A percentile compares a stretch with the other conserved stretches of the same genome.
Conservation (phyloP, 2,113 vertebrate species). For the Micronycteris hirsuta region DNA sequence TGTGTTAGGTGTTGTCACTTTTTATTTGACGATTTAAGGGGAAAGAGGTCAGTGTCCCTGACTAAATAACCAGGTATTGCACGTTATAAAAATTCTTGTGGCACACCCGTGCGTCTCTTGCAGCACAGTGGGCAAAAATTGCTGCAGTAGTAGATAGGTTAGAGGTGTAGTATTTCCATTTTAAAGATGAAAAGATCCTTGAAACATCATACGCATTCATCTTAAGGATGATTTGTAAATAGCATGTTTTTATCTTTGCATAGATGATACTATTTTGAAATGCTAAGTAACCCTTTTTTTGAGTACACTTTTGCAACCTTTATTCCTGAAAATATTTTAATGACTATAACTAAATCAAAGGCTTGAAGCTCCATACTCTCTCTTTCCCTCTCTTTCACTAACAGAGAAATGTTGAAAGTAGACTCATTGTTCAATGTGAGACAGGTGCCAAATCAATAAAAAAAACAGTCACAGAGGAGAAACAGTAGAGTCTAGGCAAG, state of each 20-base stretch:
- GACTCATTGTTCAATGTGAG: background rate
- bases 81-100: background rate
- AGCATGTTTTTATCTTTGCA: constrained; percentile 42
- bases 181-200: constrained; percentile 50
- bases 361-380: background rate
- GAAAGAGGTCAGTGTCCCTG: background rate
- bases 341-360: constrained; percentile 61
- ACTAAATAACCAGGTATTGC: background rate
- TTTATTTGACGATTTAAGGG: background rate
- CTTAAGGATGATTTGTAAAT: constrained; percentile 61
- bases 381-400: background rate
- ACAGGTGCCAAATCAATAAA: background rate
- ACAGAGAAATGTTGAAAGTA: constrained; percentile 39
- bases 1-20: background rate
- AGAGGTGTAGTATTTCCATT: background rate
- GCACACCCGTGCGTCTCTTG: background rate
- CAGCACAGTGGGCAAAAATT: background rate
- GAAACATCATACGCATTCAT: constrained; percentile 28
- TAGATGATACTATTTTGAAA: constrained; percentile 58
- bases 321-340: constrained; percentile 54
- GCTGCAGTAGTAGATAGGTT: background rate
- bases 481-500: background rate
- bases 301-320: constrained; percentile 26
- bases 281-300: constrained; percentile 44
- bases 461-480: background rate